Evolutionary conservation across 2,888 invertebrate species (phyloP).

Genomic region (Epinotia bilunana): DNA sequence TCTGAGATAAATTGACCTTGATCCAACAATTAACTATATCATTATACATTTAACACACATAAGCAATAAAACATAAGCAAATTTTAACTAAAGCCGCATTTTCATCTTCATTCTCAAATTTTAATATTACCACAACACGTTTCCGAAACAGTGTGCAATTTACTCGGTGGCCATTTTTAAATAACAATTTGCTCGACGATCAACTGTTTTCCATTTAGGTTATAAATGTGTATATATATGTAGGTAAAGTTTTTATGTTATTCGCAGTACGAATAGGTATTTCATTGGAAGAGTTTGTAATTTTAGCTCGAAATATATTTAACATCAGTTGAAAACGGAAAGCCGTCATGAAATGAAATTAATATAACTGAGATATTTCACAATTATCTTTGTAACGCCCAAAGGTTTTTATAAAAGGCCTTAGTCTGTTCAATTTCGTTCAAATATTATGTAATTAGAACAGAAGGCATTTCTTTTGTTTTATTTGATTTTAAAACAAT

Average conservation of each 20-base stretch:
- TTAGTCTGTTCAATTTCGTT: background rate
- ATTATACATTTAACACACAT: background rate
- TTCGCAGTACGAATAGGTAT: background rate
- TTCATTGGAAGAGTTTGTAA: background rate
- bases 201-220: constrained; percentile 48
- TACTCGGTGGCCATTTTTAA: constrained; percentile 35
- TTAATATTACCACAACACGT: background rate
- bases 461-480: no score
- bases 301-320: background rate
- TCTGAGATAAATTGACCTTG: no score
- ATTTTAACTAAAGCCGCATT: background rate
- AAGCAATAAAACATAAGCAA: background rate
- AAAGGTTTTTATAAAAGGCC: background rate
- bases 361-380: background rate
- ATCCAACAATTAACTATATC: no score
- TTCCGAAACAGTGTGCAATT: constrained; percentile 12
- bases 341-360: background rate
- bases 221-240: no score
- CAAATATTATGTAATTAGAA: no score
- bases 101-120: background rate
- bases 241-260: background rate
- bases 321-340: background rate
- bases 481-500: no score
- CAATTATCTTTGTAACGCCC: background rate
- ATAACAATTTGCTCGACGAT: constrained; percentile 47